phyloP scores from a whole-genome alignment of 2,888 invertebrate species.

The Noctua janthe region DNA sequence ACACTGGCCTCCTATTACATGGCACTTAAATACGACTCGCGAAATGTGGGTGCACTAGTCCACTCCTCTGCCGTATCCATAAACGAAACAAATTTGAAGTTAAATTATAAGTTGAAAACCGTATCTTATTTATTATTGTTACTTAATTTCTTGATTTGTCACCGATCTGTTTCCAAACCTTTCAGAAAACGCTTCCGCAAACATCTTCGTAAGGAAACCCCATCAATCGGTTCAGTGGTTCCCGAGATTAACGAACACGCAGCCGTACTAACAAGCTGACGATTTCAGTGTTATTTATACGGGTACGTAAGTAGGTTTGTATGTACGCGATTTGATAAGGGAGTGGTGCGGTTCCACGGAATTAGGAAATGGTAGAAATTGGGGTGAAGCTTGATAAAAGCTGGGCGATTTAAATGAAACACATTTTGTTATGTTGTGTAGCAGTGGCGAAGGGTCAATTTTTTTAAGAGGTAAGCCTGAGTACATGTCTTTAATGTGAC shows the following conservation, averaged over 20 bases:
- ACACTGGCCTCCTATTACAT: not conserved
- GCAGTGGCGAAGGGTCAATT: too few relatives aligned
- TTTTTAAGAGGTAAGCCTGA: too few relatives aligned
- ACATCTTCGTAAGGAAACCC: slow-evolving; percentile 15
- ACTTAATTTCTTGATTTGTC: not conserved
- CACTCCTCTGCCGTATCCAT: not conserved
- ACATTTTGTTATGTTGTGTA: not conserved
- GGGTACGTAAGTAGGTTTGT: not conserved
- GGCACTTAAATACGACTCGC: not conserved
- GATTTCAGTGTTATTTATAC: slow-evolving; percentile 23
- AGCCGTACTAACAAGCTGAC: slow-evolving; percentile 27
- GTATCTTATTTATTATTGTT: not conserved
- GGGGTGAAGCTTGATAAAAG: not conserved
- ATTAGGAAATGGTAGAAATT: not conserved
- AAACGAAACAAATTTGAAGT: not conserved
- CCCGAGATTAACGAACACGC: slow-evolving; percentile 47
- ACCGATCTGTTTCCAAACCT: slow-evolving; percentile 2
- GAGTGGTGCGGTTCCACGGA: too few relatives aligned
- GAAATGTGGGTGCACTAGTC: not conserved
- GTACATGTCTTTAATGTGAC: too few relatives aligned
- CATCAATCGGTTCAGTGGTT: slow-evolving; percentile 52
- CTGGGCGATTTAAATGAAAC: not conserved
- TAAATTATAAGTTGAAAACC: not conserved
- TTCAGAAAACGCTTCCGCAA: not conserved
- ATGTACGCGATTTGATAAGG: too few relatives aligned